phyloP scores from a whole-genome alignment of 1,140 invertebrate species.

The Achatina immaculata region DNA sequence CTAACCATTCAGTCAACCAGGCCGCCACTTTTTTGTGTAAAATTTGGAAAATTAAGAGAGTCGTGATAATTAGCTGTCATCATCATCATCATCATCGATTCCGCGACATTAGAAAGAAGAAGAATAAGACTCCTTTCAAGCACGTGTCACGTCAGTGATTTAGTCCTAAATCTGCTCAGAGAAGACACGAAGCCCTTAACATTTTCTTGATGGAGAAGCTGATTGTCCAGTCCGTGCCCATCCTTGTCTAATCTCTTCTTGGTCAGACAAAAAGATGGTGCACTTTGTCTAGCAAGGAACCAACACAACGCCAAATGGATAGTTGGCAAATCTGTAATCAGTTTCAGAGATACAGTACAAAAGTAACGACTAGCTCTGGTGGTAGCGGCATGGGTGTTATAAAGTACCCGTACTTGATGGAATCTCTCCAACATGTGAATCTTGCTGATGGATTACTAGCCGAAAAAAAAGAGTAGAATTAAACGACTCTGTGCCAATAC shows the following conservation, averaged over 20 bases:
- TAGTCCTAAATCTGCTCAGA: too few species aligned
- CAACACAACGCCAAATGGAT: not conserved
- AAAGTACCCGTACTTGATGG: not conserved
- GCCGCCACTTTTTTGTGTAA: too few species aligned
- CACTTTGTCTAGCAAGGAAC: not conserved
- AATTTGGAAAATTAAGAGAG: too few species aligned
- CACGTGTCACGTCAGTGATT: too few species aligned
- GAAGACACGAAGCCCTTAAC: not conserved
- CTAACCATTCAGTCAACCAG: too few species aligned
- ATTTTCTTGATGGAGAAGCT: not conserved
- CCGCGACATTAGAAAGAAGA: too few species aligned
- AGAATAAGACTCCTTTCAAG: too few species aligned
- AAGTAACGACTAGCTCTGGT: not conserved
- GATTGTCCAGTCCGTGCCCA: not conserved
- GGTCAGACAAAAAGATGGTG: not conserved
- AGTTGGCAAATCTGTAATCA: conserved; percentile 1
- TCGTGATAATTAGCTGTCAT: too few species aligned
- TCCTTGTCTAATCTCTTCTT: not conserved
- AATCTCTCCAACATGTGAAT: not conserved
- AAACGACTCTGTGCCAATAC: not conserved
- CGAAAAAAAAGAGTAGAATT: not conserved
- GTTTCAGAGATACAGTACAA: not conserved
- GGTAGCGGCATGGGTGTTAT: not conserved
- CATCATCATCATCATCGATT: too few species aligned
- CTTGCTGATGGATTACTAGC: not conserved